Base-by-base conservation (phyloP, 2,888 invertebrate species). In the Brenthis ino region DNA sequence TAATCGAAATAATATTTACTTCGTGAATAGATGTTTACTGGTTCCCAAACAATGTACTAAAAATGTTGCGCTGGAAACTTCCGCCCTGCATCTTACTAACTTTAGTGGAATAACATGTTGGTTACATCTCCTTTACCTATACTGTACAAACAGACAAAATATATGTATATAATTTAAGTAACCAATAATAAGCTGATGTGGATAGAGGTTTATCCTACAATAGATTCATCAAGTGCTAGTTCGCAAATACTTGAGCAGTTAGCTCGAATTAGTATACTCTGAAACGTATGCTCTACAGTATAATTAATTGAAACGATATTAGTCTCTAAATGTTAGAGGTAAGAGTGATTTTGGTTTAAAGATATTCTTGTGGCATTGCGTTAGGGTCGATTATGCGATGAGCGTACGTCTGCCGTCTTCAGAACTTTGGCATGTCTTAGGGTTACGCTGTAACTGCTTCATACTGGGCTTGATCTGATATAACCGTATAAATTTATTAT, bases 201-300 rank as follows among this genome's bases (percentile, higher is more conserved):
- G 43, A 60, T 13, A n/a, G 57, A 57, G 63, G 51, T 24, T 48
- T 63, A 63, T 28, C 55, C 51, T 56, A 66, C 63, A 68, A 77
- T 78, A 80, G 82, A 85, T 80, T 83, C 83, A 80, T 85, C 80
- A 85, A 85, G 85, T 77, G 81, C 81, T 81, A 86, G 83, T 85
- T 87, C 81, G 83, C 77, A 76, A 83, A 85, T 86, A 85, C 82
- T 86, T 84, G 78, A 79, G 82, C 83, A 82, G 85, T 85, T 83
- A 79, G 78, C 77, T 77, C 79, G 77, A 77, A 80, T 80, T 78
- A 76, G 76, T 72, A 75, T 2, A 43, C 37, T 8, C 37, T 43
- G 37, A 43, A 43, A 8, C 2, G 11, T 43, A 43, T 77, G 77
- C 58, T 72, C 68, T 72, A 71, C 69, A 72, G 66, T 61, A 69